Conservation (phyloP, 1,140 invertebrate genomes). For the Macrosteles quadrilineatus region DNA sequence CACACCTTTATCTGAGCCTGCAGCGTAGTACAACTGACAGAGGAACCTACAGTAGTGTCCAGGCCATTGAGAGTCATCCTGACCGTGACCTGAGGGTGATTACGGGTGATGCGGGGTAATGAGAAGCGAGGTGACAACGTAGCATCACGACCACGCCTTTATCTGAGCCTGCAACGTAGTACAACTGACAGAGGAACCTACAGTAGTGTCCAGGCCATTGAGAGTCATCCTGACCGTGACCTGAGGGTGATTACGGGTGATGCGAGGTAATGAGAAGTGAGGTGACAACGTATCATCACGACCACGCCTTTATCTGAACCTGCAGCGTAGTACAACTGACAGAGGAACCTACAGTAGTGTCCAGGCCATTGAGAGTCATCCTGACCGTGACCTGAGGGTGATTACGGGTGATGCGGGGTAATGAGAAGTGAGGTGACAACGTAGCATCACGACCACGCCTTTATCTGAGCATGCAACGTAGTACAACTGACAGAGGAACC, state of each 20-base stretch:
- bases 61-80: not conserved
- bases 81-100: not conserved
- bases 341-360: no score
- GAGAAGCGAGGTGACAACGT: constrained; percentile 11
- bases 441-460: not conserved
- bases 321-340: no score
- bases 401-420: not conserved
- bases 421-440: constrained; percentile 7
- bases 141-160: not conserved
- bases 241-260: constrained; percentile 5
- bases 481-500: no score
- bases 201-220: no score
- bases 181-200: no score
- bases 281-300: constrained; percentile 1
- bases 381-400: constrained; percentile 2
- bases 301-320: not conserved
- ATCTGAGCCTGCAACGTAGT: no score
- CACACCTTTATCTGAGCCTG: not conserved
- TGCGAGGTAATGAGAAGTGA: constrained; percentile 1
- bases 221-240: constrained; percentile 1
- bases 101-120: not conserved
- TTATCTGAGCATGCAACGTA: no score
- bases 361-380: not conserved
- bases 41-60: no score
- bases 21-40: no score